These are phyloP conservation scores for Diaperis boleti DNA, from an alignment of 2,888 invertebrate species.

Conservation along the genomic window DNA sequence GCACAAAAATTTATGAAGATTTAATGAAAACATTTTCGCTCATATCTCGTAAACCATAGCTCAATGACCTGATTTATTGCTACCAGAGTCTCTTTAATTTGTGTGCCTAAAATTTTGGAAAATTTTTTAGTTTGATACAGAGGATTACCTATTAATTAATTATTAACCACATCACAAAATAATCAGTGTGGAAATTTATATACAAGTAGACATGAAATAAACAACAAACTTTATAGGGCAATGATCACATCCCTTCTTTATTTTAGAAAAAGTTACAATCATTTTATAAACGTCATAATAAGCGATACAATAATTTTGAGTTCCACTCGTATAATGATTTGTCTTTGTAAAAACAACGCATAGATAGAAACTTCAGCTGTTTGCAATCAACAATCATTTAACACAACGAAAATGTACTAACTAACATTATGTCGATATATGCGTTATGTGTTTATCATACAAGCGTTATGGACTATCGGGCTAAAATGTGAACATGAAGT, in stretches of 20 bases:
- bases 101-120: too few species aligned
- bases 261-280: conserved; percentile 37
- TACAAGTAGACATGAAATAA: too few species aligned
- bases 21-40: too few species aligned
- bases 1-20: too few species aligned
- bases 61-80: too few species aligned
- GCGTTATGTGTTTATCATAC: conserved; percentile 18
- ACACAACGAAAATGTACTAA: conserved; percentile 6
- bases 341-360: conserved; percentile 27
- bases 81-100: too few species aligned
- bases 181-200: too few species aligned
- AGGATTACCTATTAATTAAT: too few species aligned
- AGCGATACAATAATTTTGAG: conserved; percentile 34
- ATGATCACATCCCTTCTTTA: conserved; percentile 9
- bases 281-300: conserved; percentile 36
- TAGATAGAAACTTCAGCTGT: conserved; percentile 33
- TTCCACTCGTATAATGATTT: conserved; percentile 30
- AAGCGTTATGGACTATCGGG: conserved; percentile 18
- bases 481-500: conserved; percentile 53
- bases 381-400: conserved; percentile 25
- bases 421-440: conserved; percentile 26
- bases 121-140: too few species aligned
- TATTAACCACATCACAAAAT: too few species aligned
- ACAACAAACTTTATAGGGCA: too few species aligned
- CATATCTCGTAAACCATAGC: too few species aligned